Evolutionary conservation across 2,113 vertebrate species (phyloP), one percentile per base, ranked within the genome.

Genomic region (Sarotherodon lohbergeri): DNA sequence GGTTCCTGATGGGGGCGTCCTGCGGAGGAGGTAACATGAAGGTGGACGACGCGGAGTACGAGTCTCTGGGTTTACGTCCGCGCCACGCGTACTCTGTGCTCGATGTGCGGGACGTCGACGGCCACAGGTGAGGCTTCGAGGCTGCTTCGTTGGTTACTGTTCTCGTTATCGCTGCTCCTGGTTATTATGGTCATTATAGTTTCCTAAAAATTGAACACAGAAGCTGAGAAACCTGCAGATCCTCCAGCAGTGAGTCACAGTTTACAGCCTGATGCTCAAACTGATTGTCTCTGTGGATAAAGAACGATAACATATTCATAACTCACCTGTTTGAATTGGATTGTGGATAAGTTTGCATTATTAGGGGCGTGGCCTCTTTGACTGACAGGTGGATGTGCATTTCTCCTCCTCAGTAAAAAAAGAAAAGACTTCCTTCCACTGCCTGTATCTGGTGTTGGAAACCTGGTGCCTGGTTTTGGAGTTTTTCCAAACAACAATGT

Each of bases 11-110:
- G 98, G 98, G 98, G 0, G 98, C 98, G 0, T 99, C 98, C 2
- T 99, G 98, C 0, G 98, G 98, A 0, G 98, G 98, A 0, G 98
- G 98, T 1, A 99, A 99, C 95, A 99, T 99, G 98, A 98, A 98
- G 83, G 98, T 98, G 91, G 98, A 99, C 0, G 98, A 99, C 0
- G 83, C 94, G 0, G 95, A 96, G 66, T 99, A 99, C 0, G 98
- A 99, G 94, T 97, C 96, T 10, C 96, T 98, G 95, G 98, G 98
- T 11, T 95, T 99, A 24, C 97, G 98, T 0, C 98, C 98, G 0
- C 96, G 98, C 57, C 98, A 99, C 0, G 98, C 98, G 4, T 99
- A 99, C 93, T 99, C 98, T 39, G 92, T 99, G 86, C 96, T 99
- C 71, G 98, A 99, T 0, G 98, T 99, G 27, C 86, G 97, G 3